phyloP scores from a whole-genome alignment of 2,113 vertebrate species.

The Cebidichthys violaceus region DNA sequence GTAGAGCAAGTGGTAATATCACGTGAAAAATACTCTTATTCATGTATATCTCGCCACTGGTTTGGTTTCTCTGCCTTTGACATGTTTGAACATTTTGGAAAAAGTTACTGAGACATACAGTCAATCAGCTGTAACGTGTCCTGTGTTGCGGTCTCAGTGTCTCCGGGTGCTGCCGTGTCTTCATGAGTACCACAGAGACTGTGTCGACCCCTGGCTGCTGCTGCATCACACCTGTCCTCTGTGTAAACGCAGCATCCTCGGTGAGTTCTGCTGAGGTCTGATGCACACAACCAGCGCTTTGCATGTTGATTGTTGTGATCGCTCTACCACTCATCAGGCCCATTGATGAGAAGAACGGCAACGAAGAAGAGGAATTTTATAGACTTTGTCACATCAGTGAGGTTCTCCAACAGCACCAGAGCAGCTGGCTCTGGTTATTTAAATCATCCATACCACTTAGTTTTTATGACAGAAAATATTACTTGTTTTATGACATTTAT shows the following conservation, averaged over 20 bases:
- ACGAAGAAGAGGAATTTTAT: background rate
- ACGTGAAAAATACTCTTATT: background rate
- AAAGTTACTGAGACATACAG: background rate
- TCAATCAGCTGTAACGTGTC: background rate
- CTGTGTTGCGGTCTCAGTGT: conserved; percentile 81
- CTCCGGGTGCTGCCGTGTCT: conserved; percentile 93
- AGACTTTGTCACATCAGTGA: background rate
- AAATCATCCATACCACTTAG: too few relatives aligned
- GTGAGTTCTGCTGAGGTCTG: conserved; percentile 76
- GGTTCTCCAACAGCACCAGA: too few relatives aligned
- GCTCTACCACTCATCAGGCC: background rate
- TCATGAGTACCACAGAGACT: conserved; percentile 95
- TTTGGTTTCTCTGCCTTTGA: background rate
- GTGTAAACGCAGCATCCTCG: conserved; percentile 92
- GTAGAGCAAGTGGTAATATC: background rate
- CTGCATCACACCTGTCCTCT: conserved; percentile 95
- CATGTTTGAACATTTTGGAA: background rate
- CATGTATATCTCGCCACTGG: background rate
- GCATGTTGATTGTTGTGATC: background rate
- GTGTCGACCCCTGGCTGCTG: conserved; percentile 95
- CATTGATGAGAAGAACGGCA: background rate
- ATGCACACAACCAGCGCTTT: background rate
- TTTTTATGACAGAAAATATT: too few relatives aligned
- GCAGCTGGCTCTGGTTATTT: too few relatives aligned
- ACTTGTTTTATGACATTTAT: too few relatives aligned